Percentiles rank a stretch among this genome's conserved stretches.
Conservation (phyloP, 2,797 vertebrate genomes). For the Xenops minutus region DNA sequence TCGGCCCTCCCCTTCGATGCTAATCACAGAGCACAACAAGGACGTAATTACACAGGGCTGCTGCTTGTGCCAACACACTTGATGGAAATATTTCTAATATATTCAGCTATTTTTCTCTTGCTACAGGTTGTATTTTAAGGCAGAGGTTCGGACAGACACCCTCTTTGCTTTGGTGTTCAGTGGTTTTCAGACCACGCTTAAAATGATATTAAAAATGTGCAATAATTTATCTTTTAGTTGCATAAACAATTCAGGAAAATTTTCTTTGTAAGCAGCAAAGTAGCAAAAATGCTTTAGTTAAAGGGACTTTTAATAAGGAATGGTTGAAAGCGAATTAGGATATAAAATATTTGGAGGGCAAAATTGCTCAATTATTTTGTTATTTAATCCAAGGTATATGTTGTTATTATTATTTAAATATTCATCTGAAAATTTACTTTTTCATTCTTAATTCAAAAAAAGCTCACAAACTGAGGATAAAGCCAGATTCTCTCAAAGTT, state of each 20-base stretch:
- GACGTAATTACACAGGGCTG: neutral
- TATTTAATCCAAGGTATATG: neutral
- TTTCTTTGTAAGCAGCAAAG: neutral
- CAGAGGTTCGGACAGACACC: neutral
- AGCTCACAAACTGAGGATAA: neutral
- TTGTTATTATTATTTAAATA: neutral
- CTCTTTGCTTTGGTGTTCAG: rapidly evolving
- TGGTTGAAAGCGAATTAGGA: neutral
- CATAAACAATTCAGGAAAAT: neutral
- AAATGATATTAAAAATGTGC: neutral
- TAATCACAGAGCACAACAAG: constrained; percentile 26
- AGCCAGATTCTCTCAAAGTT: neutral
- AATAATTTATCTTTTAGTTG: neutral
- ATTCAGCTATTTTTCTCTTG: neutral
- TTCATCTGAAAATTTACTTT: neutral
- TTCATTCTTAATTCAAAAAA: neutral
- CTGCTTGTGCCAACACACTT: neutral
- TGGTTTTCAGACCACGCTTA: neutral
- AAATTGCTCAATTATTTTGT: neutral
- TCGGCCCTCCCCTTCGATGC: constrained; percentile 39
- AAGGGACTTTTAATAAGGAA: neutral
- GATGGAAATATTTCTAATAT: constrained; percentile 29
- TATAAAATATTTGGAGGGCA: neutral
- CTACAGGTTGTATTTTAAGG: neutral
- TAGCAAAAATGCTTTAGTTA: neutral